A percentile compares a stretch with the other conserved stretches of the same genome.
Conservation (phyloP, 2,888 invertebrate genomes). For the Petrolisthes cinctipes region DNA sequence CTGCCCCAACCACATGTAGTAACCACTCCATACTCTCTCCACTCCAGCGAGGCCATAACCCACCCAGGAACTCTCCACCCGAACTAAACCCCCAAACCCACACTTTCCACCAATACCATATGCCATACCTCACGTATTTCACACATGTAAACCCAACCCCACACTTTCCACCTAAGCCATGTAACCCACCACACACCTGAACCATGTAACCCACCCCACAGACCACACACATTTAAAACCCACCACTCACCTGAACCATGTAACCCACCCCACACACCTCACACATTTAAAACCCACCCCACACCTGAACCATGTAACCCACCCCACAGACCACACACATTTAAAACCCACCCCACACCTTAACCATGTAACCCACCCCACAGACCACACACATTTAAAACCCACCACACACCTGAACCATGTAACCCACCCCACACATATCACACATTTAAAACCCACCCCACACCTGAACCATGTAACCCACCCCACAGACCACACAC, state of each 20-base stretch:
- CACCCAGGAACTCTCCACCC: too few species aligned
- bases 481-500: too few species aligned
- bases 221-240: not conserved
- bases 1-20: not conserved
- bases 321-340: too few species aligned
- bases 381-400: not conserved
- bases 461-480: too few species aligned
- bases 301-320: not conserved
- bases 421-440: too few species aligned
- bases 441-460: too few species aligned
- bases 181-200: not conserved
- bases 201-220: too few species aligned
- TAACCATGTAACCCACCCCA: too few species aligned
- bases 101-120: not conserved
- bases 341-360: too few species aligned
- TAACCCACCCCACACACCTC: not conserved
- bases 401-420: not conserved
- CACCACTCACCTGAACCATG: not conserved
- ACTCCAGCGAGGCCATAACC: too few species aligned
- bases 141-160: not conserved
- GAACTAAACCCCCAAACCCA: too few species aligned
- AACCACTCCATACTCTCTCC: too few species aligned
- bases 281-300: not conserved
- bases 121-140: not conserved
- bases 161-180: not conserved